Conservation (phyloP, 2,797 vertebrate species). For the Chaunax sp. region DNA sequence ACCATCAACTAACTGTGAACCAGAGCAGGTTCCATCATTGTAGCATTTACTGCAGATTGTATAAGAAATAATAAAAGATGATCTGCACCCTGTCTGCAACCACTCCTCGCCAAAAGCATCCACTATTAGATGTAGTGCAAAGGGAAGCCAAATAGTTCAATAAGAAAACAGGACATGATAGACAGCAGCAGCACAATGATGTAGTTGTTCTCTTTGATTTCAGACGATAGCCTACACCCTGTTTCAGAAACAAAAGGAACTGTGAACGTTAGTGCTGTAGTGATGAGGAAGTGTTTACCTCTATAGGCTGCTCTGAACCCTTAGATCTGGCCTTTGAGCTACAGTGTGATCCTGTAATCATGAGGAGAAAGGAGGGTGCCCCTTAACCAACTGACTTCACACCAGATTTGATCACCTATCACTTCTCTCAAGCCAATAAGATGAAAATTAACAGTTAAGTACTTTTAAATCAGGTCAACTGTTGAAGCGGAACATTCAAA, state of each 20-base stretch:
- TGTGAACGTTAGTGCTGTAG: conserved; percentile 38
- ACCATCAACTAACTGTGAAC: conserved; percentile 21
- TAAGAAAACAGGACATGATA: conserved; percentile 34
- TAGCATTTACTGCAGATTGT: conserved; percentile 39
- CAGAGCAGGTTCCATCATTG: conserved; percentile 22
- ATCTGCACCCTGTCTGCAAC: conserved; percentile 62
- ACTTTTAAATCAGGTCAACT: conserved; percentile 10
- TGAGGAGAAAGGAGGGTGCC: conserved; percentile 14
- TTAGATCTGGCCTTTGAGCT: conserved; percentile 34
- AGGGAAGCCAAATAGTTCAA: conserved; percentile 47
- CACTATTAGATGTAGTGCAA: conserved; percentile 68
- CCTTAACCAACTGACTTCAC: conserved; percentile 13
- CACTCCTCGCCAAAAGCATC: conserved; percentile 37
- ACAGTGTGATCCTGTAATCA: conserved; percentile 46
- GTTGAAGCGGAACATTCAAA: conserved; percentile 14
- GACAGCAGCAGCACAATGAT: conserved; percentile 49
- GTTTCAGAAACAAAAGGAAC: conserved; percentile 41
- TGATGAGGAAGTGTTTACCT: conserved; percentile 34
- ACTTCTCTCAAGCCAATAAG: conserved; percentile 8
- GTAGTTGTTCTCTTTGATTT: conserved; percentile 25
- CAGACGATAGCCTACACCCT: conserved; percentile 45
- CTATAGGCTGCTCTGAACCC: conserved; percentile 22
- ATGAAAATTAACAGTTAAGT: conserved; percentile 1
- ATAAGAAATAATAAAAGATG: conserved; percentile 37
- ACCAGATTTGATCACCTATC: conserved; percentile 15